These are phyloP conservation scores for Heterodera filipjevi DNA, from an alignment of 2,888 invertebrate species.

Conservation along the genomic window DNA sequence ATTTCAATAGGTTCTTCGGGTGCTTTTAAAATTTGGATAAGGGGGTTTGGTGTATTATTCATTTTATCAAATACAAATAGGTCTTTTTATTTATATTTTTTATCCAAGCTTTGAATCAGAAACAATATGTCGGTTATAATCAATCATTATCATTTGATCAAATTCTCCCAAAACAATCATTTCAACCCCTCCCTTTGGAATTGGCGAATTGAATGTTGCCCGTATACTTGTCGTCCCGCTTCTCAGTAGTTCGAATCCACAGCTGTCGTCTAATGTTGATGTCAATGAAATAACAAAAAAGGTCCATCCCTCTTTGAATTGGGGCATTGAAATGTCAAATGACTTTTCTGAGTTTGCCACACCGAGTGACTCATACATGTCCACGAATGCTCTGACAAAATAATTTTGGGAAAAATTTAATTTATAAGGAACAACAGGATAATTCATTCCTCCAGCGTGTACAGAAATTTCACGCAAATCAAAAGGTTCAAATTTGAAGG, in stretches of 20 bases:
- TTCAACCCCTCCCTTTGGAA: conserved; percentile 24
- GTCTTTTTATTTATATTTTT: background rate
- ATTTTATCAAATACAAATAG: too few relatives aligned
- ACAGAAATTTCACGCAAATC: conserved; percentile 31
- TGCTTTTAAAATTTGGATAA: background rate
- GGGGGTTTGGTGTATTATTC: background rate
- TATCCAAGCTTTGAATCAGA: conserved; percentile 24
- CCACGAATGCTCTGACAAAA: conserved; percentile 32
- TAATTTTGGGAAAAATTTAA: conserved; percentile 20
- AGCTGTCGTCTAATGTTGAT: conserved; percentile 32
- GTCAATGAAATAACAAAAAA: conserved; percentile 33
- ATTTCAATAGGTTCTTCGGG: background rate
- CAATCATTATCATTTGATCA: conserved; percentile 33
- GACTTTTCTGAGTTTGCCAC: conserved; percentile 12
- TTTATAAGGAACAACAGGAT: conserved; percentile 34
- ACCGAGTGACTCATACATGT: conserved; percentile 28
- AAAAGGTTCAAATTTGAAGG: conserved; percentile 40
- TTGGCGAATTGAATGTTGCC: conserved; percentile 19
- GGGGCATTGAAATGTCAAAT: conserved; percentile 22
- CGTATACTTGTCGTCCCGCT: conserved; percentile 30
- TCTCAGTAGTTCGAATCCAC: conserved; percentile 35
- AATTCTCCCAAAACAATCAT: conserved; percentile 37
- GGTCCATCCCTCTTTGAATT: conserved; percentile 30
- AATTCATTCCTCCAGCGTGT: conserved; percentile 26
- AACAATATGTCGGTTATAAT: conserved; percentile 28